phyloP scores from a whole-genome alignment of 2,888 invertebrate species.

The Pimpla rufipes region DNA sequence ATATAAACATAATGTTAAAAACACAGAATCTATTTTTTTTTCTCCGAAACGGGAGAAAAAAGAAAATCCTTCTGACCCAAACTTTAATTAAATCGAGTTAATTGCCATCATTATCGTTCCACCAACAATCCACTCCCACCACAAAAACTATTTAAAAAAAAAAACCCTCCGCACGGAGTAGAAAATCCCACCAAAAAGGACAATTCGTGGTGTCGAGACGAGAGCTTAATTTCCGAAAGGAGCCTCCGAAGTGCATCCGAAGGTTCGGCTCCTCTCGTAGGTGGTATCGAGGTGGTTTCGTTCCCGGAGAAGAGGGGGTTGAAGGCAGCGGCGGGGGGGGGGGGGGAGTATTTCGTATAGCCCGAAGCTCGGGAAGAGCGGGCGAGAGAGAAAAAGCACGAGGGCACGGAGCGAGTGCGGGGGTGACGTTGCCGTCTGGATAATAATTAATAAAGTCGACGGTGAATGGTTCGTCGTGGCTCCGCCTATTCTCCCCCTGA shows the following conservation, averaged over 20 bases:
- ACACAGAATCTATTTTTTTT: too few species aligned
- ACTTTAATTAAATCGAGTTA: too few species aligned
- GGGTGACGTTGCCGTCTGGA: conserved; percentile 73
- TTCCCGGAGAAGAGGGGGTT: neutral
- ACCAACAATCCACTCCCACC: too few species aligned
- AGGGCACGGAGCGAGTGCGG: conserved; percentile 66
- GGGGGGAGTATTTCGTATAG: too few species aligned
- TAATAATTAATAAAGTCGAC: conserved; percentile 85
- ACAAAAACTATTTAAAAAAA: conserved; percentile 16
- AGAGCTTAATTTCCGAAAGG: neutral
- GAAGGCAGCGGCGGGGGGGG: neutral
- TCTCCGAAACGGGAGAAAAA: too few species aligned
- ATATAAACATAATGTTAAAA: too few species aligned
- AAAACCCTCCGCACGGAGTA: too few species aligned
- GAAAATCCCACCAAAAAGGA: neutral
- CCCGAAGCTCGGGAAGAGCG: too few species aligned
- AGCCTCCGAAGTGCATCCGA: conserved; percentile 14
- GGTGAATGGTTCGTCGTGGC: conserved; percentile 83
- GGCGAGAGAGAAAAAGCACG: too few species aligned
- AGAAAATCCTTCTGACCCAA: too few species aligned
- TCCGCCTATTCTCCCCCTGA: conserved; percentile 83
- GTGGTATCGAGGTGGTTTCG: neutral
- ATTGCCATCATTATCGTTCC: too few species aligned
- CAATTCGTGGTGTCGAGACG: conserved; percentile 1
- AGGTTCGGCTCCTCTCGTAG: neutral